phyloP scores from a whole-genome alignment of 2,888 invertebrate species.

The Caenorhabditis wallacei region DNA sequence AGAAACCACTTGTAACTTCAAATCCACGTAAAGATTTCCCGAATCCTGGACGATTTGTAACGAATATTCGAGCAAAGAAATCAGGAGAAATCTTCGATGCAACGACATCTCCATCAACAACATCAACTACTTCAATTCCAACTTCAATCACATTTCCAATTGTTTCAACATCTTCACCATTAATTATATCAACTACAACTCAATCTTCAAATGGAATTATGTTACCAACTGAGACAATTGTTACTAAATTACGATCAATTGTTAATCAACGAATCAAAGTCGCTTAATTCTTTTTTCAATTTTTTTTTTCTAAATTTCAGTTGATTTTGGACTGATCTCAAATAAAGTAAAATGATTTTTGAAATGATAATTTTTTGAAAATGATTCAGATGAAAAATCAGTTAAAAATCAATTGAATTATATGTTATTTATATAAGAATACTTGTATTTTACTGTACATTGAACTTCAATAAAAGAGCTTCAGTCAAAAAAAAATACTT shows the following conservation, averaged over 20 bases:
- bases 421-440: slow-evolving; percentile 22
- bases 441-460: slow-evolving; percentile 1
- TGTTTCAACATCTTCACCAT: neutral
- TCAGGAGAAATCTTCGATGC: slow-evolving; percentile 49
- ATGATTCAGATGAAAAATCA: slow-evolving; percentile 1
- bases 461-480: no score
- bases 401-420: slow-evolving; percentile 6
- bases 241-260: slow-evolving; percentile 45
- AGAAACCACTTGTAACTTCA: neutral
- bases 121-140: slow-evolving; percentile 1
- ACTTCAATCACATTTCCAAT: slow-evolving; percentile 18
- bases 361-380: neutral
- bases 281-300: slow-evolving; percentile 45
- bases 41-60: slow-evolving; percentile 58
- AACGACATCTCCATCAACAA: slow-evolving; percentile 37
- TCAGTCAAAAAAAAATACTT: no score
- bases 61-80: slow-evolving; percentile 65
- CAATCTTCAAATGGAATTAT: slow-evolving; percentile 3
- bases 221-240: slow-evolving; percentile 49
- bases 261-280: slow-evolving; percentile 53
- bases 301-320: slow-evolving; percentile 4
- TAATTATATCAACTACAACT: no score
- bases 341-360: neutral
- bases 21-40: slow-evolving; percentile 48
- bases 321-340: slow-evolving; percentile 29